A percentile compares a stretch with the other conserved stretches of the same genome.
Conservation (phyloP, 1,140 invertebrate genomes). For the Lepidotrigona ventralis region DNA sequence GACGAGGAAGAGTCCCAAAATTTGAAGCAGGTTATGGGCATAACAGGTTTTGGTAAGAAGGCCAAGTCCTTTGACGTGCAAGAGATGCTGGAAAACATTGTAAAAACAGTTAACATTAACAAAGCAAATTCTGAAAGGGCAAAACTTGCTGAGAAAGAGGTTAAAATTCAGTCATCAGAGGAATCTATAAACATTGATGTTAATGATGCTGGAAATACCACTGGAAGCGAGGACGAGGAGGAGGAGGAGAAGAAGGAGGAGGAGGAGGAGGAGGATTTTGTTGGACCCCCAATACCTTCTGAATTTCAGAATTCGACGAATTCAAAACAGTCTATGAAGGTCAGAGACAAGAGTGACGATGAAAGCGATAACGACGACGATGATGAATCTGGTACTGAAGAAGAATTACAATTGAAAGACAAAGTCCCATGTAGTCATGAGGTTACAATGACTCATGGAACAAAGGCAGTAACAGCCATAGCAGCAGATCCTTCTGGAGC, state of each 20-base stretch:
- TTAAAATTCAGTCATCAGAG: slow-evolving; percentile 72
- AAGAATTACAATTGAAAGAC: slow-evolving; percentile 80
- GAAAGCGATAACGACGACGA: slow-evolving; percentile 51
- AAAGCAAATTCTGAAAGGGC: slow-evolving; percentile 72
- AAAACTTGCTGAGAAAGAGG: slow-evolving; percentile 73
- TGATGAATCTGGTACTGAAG: slow-evolving; percentile 80
- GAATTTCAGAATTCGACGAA: slow-evolving; percentile 14
- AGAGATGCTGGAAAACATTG: slow-evolving; percentile 78
- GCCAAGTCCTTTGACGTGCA: slow-evolving; percentile 88
- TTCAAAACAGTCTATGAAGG: slow-evolving; percentile 54
- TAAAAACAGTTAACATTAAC: slow-evolving; percentile 71
- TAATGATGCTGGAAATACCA: slow-evolving; percentile 72
- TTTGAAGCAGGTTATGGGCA: slow-evolving; percentile 87
- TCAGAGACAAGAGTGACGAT: slow-evolving; percentile 57
- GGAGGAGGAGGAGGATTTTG: slow-evolving; percentile 80
- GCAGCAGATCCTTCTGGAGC: slow-evolving; percentile 96
- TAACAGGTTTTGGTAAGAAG: slow-evolving; percentile 88
- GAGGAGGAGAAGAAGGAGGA: slow-evolving; percentile 48
- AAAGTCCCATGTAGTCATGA: slow-evolving; percentile 91
- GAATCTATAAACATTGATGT: slow-evolving; percentile 59
- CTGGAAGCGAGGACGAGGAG: slow-evolving; percentile 75
- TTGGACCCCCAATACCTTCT: slow-evolving; percentile 82
- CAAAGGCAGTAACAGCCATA: slow-evolving; percentile 92
- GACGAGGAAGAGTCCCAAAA: slow-evolving; percentile 85
- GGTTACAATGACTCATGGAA: slow-evolving; percentile 91